phyloP scores from a whole-genome alignment of 2,797 vertebrate species.

The Melanotaenia parkinsoni region DNA sequence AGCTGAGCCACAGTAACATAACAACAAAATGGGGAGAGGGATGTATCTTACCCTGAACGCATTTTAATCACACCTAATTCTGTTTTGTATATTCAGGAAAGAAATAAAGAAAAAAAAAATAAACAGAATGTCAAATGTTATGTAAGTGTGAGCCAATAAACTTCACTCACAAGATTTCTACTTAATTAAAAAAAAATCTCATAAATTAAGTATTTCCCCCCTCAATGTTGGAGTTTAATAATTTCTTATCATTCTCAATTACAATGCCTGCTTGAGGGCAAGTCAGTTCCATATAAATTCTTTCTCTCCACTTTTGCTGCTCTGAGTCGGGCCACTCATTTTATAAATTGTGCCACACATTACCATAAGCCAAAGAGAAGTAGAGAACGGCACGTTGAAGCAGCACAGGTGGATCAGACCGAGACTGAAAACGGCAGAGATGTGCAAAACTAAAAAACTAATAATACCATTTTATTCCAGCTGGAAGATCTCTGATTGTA shows the following conservation, averaged over 20 bases:
- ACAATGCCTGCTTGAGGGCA: conserved; percentile 39
- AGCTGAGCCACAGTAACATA: conserved; percentile 1
- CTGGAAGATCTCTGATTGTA: conserved; percentile 65
- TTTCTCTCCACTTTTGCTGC: conserved; percentile 19
- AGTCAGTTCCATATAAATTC: conserved; percentile 43
- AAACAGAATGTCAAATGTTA: conserved; percentile 3
- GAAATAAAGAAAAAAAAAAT: not conserved
- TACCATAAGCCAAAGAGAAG: conserved; percentile 31
- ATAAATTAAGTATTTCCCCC: conserved; percentile 21
- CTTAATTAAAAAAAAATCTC: conserved; percentile 4
- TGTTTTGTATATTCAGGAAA: not conserved
- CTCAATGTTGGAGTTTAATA: conserved; percentile 27
- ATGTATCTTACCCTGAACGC: not conserved
- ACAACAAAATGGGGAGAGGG: conserved; percentile 7
- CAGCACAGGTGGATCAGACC: conserved; percentile 14
- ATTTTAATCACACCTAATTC: not conserved
- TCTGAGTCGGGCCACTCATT: conserved; percentile 33
- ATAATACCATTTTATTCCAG: conserved; percentile 46
- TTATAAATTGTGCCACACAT: conserved; percentile 36
- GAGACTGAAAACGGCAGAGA: conserved; percentile 29
- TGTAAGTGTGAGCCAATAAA: not conserved
- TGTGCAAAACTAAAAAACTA: conserved; percentile 47
- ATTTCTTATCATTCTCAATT: conserved; percentile 46
- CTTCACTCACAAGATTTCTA: not conserved
- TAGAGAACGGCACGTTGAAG: conserved; percentile 29